Conservation (phyloP, 2,113 vertebrate genomes). For the Crypturellus undulatus region DNA sequence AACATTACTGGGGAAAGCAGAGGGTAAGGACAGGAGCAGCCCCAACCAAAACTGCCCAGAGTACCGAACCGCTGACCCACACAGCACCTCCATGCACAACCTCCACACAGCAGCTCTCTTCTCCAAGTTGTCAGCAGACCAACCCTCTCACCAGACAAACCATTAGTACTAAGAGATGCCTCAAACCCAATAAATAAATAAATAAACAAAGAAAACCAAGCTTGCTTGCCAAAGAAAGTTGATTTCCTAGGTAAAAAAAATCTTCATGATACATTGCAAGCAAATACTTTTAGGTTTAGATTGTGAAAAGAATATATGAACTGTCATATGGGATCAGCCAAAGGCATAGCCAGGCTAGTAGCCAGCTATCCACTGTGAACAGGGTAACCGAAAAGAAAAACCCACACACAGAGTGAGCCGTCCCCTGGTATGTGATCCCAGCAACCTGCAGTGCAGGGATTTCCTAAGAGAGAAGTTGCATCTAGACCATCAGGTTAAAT, state of each 20-base stretch:
- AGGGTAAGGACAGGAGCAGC: not conserved
- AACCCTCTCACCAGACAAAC: not conserved
- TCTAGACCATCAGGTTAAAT: not conserved
- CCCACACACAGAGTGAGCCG: not conserved
- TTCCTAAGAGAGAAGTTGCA: not conserved
- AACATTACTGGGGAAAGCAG: not conserved
- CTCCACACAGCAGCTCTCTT: not conserved
- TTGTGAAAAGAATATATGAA: not conserved
- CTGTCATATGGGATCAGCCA: not conserved
- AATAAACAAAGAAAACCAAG: not conserved
- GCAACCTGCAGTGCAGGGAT: not conserved
- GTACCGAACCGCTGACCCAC: not conserved
- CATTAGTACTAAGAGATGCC: not conserved
- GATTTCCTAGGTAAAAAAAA: not conserved
- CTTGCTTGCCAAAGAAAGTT: not conserved
- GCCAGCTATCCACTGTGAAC: not conserved
- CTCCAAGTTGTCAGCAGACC: not conserved
- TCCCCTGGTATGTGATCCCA: accelerated
- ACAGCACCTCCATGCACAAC: not conserved
- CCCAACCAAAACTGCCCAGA: not conserved
- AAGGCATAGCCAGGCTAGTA: not conserved
- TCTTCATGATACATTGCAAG: not conserved
- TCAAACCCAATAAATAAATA: not conserved
- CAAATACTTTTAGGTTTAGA: not conserved
- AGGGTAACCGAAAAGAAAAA: not conserved